Evolutionary conservation across 1,140 invertebrate genomes (phyloP).

Genomic region (Ooceraea biroi): DNA sequence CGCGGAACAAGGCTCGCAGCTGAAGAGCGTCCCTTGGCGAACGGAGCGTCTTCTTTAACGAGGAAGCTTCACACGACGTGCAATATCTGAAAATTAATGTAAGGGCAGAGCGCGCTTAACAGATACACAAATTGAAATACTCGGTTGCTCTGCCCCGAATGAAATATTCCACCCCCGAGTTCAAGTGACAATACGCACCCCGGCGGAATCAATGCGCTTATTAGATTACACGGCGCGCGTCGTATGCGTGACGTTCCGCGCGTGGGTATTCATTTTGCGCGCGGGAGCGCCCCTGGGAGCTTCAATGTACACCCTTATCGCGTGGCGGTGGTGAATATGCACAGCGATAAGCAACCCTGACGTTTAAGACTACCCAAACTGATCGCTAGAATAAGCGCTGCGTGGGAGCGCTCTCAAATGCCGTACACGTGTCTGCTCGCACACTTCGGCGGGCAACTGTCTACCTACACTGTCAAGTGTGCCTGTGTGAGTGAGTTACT

Average conservation of each 20-base stretch:
- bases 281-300: not conserved
- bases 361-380: conserved; percentile 45
- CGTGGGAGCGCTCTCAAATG: conserved; percentile 25
- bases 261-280: conserved; percentile 18
- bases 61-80: not conserved
- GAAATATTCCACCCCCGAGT: not conserved
- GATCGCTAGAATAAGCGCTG: conserved; percentile 10
- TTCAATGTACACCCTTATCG: conserved; percentile 43
- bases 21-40: not conserved
- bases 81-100: not conserved
- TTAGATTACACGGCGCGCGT: not conserved
- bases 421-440: not conserved
- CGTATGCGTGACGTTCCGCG: conserved; percentile 9
- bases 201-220: not conserved
- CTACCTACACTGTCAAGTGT: not conserved
- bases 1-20: not conserved
- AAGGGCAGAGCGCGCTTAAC: not conserved
- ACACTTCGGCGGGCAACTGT: not conserved
- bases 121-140: not conserved
- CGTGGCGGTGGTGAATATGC: conserved; percentile 35
- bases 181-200: not conserved
- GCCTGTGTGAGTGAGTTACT: conserved; percentile 32
- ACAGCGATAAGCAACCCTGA: conserved; percentile 38
- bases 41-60: not conserved
- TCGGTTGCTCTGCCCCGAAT: not conserved